phyloP scores from a whole-genome alignment of 2,113 vertebrate species.

The Sciurus niger region DNA sequence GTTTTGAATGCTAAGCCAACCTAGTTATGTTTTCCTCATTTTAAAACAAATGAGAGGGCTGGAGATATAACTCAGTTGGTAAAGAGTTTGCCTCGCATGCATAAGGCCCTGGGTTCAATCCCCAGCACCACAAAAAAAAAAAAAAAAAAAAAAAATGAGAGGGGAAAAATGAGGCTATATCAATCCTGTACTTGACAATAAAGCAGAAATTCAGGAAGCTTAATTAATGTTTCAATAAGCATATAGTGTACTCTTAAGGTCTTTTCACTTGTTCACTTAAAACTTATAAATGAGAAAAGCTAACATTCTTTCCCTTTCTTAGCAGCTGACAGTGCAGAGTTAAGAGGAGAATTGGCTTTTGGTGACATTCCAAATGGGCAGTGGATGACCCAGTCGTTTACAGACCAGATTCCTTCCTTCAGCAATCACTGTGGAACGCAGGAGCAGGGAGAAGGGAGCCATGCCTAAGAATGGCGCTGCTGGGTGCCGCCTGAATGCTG shows the following conservation, averaged over 20 bases:
- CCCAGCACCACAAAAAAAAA: no score
- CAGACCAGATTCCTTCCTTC: constrained; percentile 92
- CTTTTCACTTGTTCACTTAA: not conserved
- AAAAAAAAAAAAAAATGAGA: no score
- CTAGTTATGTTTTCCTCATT: not conserved
- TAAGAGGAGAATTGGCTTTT: constrained; percentile 76
- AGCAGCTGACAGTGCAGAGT: constrained; percentile 84
- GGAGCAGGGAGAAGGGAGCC: constrained; percentile 83
- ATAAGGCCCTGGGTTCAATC: no score
- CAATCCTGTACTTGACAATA: not conserved
- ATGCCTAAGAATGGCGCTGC: constrained; percentile 69
- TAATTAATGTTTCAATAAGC: not conserved
- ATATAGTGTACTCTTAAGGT: not conserved
- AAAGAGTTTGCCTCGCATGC: no score
- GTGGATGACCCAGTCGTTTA: constrained; percentile 93
- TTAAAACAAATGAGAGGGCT: not conserved
- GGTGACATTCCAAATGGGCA: constrained; percentile 91
- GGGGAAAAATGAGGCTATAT: not conserved
- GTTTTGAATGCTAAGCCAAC: not conserved
- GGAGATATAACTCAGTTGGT: no score
- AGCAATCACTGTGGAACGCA: constrained; percentile 55
- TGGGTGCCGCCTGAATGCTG: constrained; percentile 77
- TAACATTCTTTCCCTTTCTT: constrained; percentile 27
- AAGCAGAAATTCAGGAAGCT: constrained; percentile 25
- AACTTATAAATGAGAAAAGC: not conserved